phyloP scores from a whole-genome alignment of 2,888 invertebrate genomes.

The Pyrochroa serraticornis region DNA sequence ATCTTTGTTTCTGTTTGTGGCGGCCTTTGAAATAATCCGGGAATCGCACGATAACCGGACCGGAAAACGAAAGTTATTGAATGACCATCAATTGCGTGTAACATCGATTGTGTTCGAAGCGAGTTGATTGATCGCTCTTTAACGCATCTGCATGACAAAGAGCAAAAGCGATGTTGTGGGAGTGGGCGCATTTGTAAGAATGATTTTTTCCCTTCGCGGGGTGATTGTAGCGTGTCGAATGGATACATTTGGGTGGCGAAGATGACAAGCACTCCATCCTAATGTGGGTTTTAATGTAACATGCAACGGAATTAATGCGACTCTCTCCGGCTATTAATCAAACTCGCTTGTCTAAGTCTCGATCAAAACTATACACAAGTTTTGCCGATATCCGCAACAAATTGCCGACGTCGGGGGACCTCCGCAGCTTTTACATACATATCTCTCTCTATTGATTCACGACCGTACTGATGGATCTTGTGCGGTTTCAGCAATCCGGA shows the following conservation, averaged over 20 bases:
- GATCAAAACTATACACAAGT: conserved; percentile 27
- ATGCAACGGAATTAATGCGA: conserved; percentile 48
- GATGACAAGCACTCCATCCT: conserved; percentile 47
- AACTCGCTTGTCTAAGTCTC: conserved; percentile 27
- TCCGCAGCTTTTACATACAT: conserved; percentile 18
- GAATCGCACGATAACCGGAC: conserved; percentile 1
- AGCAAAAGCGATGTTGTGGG: conserved; percentile 13
- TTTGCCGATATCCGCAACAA: conserved; percentile 25
- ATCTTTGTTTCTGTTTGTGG: neutral
- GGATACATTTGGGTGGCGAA: conserved; percentile 47
- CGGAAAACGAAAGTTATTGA: conserved; percentile 15
- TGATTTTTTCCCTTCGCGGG: conserved; percentile 27
- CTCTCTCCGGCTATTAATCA: conserved; percentile 31
- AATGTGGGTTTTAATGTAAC: conserved; percentile 49
- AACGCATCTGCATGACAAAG: conserved; percentile 28
- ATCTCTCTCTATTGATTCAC: conserved; percentile 15
- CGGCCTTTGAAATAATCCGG: neutral
- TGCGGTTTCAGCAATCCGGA: too few relatives aligned
- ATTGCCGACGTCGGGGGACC: conserved; percentile 22
- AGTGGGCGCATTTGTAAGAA: conserved; percentile 21
- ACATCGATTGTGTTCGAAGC: conserved; percentile 14
- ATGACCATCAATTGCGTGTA: conserved; percentile 23
- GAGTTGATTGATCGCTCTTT: conserved; percentile 28
- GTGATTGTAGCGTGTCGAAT: conserved; percentile 45
- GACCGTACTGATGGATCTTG: neutral